These are phyloP conservation scores for Ondatra zibethicus DNA, from an alignment of 2,113 vertebrate genomes.

Conservation along the genomic window DNA sequence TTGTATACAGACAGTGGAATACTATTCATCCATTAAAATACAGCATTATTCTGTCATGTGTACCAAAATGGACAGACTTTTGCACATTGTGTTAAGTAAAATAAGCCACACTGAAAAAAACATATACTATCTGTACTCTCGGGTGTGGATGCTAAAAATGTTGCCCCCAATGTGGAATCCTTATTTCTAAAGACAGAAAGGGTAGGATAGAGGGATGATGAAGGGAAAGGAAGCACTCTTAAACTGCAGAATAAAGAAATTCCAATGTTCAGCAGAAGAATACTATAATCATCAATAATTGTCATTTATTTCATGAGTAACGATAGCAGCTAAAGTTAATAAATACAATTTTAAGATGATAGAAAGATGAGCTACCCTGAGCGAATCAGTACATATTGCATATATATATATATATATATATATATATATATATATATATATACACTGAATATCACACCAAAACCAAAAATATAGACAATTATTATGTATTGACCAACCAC, in stretches of 20 bases:
- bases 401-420: too few relatives aligned
- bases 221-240: background rate
- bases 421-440: too few relatives aligned
- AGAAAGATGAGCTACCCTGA: background rate
- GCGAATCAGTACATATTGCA: background rate
- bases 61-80: background rate
- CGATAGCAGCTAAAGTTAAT: background rate
- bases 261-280: background rate
- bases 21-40: background rate
- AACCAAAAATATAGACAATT: background rate
- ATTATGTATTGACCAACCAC: background rate
- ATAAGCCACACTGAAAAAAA: background rate
- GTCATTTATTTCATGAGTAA: background rate
- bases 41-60: too few relatives aligned
- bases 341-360: background rate
- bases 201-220: background rate
- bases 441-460: background rate
- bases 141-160: background rate
- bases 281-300: background rate
- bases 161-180: background rate
- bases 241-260: background rate
- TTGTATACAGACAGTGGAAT: background rate
- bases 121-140: background rate
- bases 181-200: background rate
- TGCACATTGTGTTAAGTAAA: background rate